Conservation (phyloP, 1,140 invertebrate genomes). For the Penaeus vannamei region DNA sequence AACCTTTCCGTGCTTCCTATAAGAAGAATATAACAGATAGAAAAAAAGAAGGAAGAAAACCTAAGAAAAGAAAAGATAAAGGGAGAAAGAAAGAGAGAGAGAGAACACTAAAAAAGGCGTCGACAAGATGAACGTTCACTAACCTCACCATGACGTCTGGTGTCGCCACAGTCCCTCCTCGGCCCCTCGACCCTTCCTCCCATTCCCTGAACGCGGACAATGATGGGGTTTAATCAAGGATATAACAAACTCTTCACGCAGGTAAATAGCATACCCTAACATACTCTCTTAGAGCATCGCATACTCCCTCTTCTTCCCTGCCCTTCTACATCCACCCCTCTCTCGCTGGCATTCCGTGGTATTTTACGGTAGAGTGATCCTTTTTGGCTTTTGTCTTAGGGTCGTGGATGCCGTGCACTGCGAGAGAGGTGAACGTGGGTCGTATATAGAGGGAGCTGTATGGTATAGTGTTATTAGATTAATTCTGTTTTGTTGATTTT, state of each 20-base stretch:
- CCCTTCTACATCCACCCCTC: neutral
- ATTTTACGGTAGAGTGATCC: neutral
- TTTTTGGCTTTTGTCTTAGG: neutral
- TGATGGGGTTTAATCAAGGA: conserved; percentile 67
- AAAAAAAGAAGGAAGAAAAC: too few species aligned
- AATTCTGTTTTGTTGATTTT: too few species aligned
- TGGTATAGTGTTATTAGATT: too few species aligned
- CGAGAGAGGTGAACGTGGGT: too few species aligned
- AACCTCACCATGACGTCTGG: conserved; percentile 8
- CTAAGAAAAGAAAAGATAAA: too few species aligned
- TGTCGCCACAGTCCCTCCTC: neutral
- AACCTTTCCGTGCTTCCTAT: too few species aligned
- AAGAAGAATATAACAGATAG: too few species aligned
- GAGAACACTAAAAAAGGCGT: too few species aligned
- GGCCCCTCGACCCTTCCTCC: conserved; percentile 22
- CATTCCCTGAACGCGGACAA: conserved; percentile 45
- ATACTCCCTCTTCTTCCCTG: neutral
- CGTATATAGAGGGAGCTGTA: too few species aligned
- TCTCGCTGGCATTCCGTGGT: neutral
- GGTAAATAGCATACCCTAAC: conserved; percentile 43
- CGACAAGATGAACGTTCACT: too few species aligned
- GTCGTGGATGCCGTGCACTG: too few species aligned
- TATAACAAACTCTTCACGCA: conserved; percentile 67
- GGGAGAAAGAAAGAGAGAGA: too few species aligned
- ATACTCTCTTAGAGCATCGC: neutral